These are phyloP conservation scores for Diprion similis DNA, from an alignment of 1,140 invertebrate species.

Conservation along the genomic window DNA sequence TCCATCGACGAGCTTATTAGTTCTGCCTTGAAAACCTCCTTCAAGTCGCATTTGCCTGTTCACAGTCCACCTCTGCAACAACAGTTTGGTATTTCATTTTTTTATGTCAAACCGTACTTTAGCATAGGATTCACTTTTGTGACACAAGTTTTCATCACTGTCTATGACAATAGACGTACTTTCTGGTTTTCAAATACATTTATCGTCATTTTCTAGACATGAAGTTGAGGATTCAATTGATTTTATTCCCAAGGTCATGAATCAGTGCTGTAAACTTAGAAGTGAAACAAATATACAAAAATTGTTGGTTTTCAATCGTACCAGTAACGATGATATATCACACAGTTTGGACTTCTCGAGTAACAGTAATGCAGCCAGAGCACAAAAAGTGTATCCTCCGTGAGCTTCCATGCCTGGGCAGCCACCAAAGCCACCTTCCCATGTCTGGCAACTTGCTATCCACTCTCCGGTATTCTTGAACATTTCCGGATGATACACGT, in stretches of 20 bases:
- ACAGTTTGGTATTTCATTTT: not conserved
- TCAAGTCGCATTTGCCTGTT: slow-evolving; percentile 89
- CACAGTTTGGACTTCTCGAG: slow-evolving; percentile 82
- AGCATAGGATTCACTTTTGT: no score
- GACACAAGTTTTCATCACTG: no score
- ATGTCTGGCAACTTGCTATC: slow-evolving; percentile 94
- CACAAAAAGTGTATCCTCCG: slow-evolving; percentile 98
- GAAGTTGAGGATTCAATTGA: not conserved
- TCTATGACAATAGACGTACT: no score
- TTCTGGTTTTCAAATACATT: no score
- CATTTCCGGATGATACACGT: slow-evolving; percentile 77
- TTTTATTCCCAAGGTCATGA: not conserved
- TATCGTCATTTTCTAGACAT: no score
- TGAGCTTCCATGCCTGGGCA: slow-evolving; percentile 96
- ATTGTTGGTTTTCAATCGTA: slow-evolving; percentile 50
- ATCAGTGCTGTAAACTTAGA: slow-evolving; percentile 2
- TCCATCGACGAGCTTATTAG: slow-evolving; percentile 97
- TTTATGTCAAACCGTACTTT: no score
- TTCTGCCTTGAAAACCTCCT: slow-evolving; percentile 93
- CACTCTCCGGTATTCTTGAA: slow-evolving; percentile 90
- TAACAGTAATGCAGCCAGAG: slow-evolving; percentile 85
- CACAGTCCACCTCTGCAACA: slow-evolving; percentile 79
- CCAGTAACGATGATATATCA: slow-evolving; percentile 79
- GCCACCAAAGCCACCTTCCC: slow-evolving; percentile 97
- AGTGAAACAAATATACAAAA: slow-evolving; percentile 12